A percentile compares a stretch with the other conserved stretches of the same genome.
Conservation (phyloP, 2,888 invertebrate genomes). For the Drosophila anomelani region DNA sequence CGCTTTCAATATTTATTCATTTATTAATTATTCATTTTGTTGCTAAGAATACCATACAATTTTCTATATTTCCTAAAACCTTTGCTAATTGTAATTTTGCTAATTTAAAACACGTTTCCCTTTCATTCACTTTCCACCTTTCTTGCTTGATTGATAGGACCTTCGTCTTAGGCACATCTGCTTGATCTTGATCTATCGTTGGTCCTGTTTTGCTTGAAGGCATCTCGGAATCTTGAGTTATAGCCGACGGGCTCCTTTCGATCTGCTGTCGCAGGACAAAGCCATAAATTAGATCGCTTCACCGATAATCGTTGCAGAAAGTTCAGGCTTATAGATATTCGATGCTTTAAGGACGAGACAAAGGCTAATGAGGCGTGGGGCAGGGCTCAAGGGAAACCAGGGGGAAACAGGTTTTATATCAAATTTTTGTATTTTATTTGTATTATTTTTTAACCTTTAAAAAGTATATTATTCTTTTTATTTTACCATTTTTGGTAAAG, state of each 20-base stretch:
- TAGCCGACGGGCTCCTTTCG: slow-evolving; percentile 42
- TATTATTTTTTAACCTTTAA: neutral
- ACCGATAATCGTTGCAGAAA: slow-evolving; percentile 51
- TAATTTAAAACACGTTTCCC: slow-evolving; percentile 1
- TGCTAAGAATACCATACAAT: too few relatives aligned
- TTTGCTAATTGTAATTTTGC: neutral
- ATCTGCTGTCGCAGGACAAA: slow-evolving; percentile 34
- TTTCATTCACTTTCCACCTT: slow-evolving; percentile 1
- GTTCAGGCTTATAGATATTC: slow-evolving; percentile 38
- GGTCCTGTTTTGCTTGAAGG: slow-evolving; percentile 17
- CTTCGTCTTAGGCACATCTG: neutral
- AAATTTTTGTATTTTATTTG: slow-evolving; percentile 3
- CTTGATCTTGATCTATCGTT: slow-evolving; percentile 31
- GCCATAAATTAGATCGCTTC: slow-evolving; percentile 56
- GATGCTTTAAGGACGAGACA: slow-evolving; percentile 47
- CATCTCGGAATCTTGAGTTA: slow-evolving; percentile 66
- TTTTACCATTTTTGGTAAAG: neutral
- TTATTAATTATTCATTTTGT: neutral
- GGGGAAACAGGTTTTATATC: neutral
- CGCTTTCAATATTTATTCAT: neutral
- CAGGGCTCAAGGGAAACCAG: slow-evolving; percentile 8
- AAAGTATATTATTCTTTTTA: neutral
- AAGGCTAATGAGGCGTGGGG: slow-evolving; percentile 62
- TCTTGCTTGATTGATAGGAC: slow-evolving; percentile 18
- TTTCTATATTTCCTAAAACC: neutral